Conservation (phyloP, 2,888 invertebrate genomes). For the Drosophila nr. medialis region DNA sequence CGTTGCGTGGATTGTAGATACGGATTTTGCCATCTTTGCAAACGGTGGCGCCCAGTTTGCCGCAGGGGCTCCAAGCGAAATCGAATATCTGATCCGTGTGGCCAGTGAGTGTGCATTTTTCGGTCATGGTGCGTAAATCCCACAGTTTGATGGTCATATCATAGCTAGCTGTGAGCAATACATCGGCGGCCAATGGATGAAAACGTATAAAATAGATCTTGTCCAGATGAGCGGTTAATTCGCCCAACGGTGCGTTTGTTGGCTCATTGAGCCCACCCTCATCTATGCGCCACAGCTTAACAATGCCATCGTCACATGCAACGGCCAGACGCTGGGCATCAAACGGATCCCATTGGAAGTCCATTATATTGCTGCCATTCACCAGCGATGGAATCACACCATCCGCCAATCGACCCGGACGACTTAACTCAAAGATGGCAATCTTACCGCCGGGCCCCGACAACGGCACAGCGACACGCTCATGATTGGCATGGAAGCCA, state of each 20-base stretch:
- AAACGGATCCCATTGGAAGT: conserved; percentile 98
- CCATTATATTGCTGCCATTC: conserved; percentile 95
- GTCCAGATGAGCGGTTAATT: conserved; percentile 92
- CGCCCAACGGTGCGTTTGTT: conserved; percentile 90
- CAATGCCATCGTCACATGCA: conserved; percentile 94
- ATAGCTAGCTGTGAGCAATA: conserved; percentile 95
- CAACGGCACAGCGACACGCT: conserved; percentile 95
- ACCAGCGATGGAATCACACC: conserved; percentile 94
- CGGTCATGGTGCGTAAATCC: conserved; percentile 89
- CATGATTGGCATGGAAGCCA: conserved; percentile 95
- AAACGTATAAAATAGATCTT: conserved; percentile 96
- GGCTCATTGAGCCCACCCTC: conserved; percentile 90
- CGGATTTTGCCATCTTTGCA: conserved; percentile 94
- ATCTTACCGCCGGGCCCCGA: conserved; percentile 96
- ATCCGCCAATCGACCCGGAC: conserved; percentile 91
- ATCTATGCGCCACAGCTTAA: conserved; percentile 92
- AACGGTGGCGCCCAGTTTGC: conserved; percentile 93
- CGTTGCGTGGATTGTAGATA: conserved; percentile 91
- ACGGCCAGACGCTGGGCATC: conserved; percentile 91
- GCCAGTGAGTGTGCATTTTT: conserved; percentile 88
- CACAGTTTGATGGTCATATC: conserved; percentile 96
- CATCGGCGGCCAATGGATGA: conserved; percentile 94
- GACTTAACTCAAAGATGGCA: conserved; percentile 92
- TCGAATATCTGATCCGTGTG: conserved; percentile 96
- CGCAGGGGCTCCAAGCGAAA: conserved; percentile 97